These are phyloP conservation scores for Rhabdornis inornatus DNA, from an alignment of 2,113 vertebrate species.

Conservation along the genomic window DNA sequence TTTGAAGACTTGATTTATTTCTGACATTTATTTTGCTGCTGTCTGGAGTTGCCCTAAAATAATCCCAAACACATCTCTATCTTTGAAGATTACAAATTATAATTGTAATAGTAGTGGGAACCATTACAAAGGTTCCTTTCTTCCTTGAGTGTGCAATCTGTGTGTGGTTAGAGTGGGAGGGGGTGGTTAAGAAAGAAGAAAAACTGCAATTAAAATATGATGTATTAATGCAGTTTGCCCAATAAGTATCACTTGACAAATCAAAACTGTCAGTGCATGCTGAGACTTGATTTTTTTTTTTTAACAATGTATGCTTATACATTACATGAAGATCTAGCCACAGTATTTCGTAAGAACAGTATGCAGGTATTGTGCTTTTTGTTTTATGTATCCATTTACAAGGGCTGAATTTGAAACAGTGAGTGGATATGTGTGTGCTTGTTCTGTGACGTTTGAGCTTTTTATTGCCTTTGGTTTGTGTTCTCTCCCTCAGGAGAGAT, in stretches of 20 bases:
- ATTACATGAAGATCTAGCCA: not conserved
- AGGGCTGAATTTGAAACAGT: not conserved
- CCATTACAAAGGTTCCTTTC: not conserved
- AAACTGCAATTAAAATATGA: not conserved
- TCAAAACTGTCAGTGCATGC: not conserved
- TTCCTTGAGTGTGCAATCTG: not conserved
- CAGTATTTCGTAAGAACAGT: not conserved
- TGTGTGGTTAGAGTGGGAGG: accelerated
- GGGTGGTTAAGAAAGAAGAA: not conserved
- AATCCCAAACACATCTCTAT: not conserved
- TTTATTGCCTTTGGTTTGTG: not conserved
- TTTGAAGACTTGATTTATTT: not conserved
- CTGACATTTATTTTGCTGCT: not conserved
- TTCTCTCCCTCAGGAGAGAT: not conserved
- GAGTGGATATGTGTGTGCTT: not conserved
- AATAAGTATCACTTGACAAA: not conserved
- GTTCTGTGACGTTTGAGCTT: not conserved
- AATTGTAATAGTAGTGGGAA: not conserved
- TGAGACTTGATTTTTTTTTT: not conserved
- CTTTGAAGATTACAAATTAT: not conserved
- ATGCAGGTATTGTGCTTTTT: not conserved
- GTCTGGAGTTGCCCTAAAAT: not conserved
- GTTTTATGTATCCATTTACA: not conserved
- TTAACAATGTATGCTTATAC: not conserved
- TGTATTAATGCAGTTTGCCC: not conserved